A percentile compares a stretch with the other conserved stretches of the same genome.
Evolutionary conservation across 2,797 vertebrate genomes (phyloP).

Genomic region (Channallabes apus): DNA sequence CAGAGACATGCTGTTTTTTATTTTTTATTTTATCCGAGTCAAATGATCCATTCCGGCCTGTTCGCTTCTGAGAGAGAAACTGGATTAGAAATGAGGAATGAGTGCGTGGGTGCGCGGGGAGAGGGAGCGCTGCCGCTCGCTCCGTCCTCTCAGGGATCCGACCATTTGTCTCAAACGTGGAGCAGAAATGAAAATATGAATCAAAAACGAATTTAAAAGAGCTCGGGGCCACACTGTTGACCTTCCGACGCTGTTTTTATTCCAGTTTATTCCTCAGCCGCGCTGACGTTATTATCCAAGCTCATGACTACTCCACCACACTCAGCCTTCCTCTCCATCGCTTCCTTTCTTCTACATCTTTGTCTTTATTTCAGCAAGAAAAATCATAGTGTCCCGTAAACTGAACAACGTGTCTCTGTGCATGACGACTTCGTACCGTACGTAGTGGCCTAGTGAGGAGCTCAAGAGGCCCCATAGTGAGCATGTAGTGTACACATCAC

Average conservation of each 20-base stretch:
- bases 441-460: not conserved
- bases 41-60: constrained; percentile 10
- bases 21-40: constrained; percentile 1
- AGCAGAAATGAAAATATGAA: constrained; percentile 53
- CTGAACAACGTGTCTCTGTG: not conserved
- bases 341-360: not conserved
- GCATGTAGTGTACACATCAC: not conserved
- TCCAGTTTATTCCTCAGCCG: constrained; percentile 3
- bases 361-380: not conserved
- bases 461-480: not conserved
- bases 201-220: constrained; percentile 50
- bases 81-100: constrained; percentile 35
- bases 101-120: not conserved
- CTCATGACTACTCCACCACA: constrained; percentile 2
- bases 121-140: not conserved
- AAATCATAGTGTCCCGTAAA: not conserved
- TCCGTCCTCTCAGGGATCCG: constrained; percentile 55
- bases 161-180: constrained; percentile 57
- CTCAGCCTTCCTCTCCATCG: not conserved
- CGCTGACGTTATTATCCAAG: not conserved
- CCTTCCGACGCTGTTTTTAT: constrained; percentile 1
- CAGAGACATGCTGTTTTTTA: constrained; percentile 3
- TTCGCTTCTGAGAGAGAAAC: constrained; percentile 3
- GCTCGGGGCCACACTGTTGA: constrained; percentile 15
- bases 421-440: not conserved